Evolutionary conservation across 2,113 vertebrate species (phyloP).

Genomic region (Xenopus tropicalis): DNA sequence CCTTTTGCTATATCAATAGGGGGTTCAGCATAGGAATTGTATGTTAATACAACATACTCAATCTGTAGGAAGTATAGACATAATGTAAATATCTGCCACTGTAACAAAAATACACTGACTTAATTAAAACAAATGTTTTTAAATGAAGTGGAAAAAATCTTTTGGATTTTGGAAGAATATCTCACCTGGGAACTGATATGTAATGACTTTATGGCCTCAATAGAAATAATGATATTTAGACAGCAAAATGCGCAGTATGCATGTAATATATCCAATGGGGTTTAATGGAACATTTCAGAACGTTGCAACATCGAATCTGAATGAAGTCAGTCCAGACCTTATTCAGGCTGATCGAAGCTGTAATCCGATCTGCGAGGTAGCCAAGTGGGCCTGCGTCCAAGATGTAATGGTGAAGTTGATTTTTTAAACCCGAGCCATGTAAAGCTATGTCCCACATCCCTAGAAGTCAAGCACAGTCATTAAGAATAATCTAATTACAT

Average conservation of each 20-base stretch:
- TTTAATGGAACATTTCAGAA: constrained; percentile 34
- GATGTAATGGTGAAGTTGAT: constrained; percentile 26
- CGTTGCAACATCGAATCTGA: constrained; percentile 36
- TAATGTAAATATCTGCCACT: constrained; percentile 20
- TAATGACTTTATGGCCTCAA: constrained; percentile 7
- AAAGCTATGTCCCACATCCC: constrained; percentile 27
- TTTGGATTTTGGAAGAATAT: constrained; percentile 20
- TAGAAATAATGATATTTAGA: constrained; percentile 13
- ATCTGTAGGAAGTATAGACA: too few relatives aligned
- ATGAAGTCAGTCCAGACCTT: constrained; percentile 32
- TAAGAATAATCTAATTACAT: constrained; percentile 40
- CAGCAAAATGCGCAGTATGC: constrained; percentile 22
- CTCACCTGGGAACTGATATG: constrained; percentile 21
- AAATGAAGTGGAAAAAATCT: constrained; percentile 23
- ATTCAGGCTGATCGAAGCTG: constrained; percentile 23
- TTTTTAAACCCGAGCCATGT: constrained; percentile 35
- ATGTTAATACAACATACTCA: too few relatives aligned
- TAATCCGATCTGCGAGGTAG: constrained; percentile 32
- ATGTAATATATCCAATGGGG: constrained; percentile 34
- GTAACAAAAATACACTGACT: constrained; percentile 20
- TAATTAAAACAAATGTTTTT: constrained; percentile 39
- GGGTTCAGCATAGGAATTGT: too few relatives aligned
- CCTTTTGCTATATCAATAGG: too few relatives aligned
- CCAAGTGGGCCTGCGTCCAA: constrained; percentile 38
- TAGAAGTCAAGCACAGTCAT: constrained; percentile 32